Evolutionary conservation across 2,113 vertebrate species (phyloP).

Genomic region (Gymnogyps californianus): DNA sequence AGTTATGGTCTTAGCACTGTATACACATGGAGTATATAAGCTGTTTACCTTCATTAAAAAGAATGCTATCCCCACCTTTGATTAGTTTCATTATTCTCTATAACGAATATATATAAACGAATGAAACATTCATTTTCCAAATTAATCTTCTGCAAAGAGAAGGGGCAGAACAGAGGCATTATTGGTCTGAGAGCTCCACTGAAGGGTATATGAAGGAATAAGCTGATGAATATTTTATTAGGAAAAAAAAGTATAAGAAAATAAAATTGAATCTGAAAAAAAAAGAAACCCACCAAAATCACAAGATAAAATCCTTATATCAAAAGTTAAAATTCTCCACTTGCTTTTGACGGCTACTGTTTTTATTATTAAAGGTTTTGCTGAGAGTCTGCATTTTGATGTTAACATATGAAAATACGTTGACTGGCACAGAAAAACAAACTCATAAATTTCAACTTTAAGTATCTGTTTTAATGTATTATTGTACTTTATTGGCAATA

Average conservation of each 20-base stretch:
- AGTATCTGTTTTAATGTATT: slow-evolving; percentile 59
- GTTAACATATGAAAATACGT: slow-evolving; percentile 66
- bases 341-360: slow-evolving; percentile 51
- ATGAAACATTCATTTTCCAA: not conserved
- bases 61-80: not conserved
- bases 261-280: slow-evolving; percentile 5
- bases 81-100: not conserved
- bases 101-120: not conserved
- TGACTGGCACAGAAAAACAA: slow-evolving; percentile 73
- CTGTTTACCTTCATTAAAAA: slow-evolving; percentile 1
- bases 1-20: not conserved
- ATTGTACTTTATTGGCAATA: slow-evolving; percentile 67
- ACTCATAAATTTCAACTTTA: slow-evolving; percentile 71
- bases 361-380: slow-evolving; percentile 75
- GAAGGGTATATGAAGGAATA: slow-evolving; percentile 6
- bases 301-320: slow-evolving; percentile 50
- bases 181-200: not conserved
- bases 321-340: slow-evolving; percentile 54
- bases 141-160: not conserved
- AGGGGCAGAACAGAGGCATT: not conserved
- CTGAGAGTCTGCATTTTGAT: slow-evolving; percentile 71
- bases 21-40: not conserved
- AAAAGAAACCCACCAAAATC: not conserved
- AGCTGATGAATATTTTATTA: slow-evolving; percentile 38
- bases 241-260: not conserved